A percentile compares a stretch with the other conserved stretches of the same genome.
phyloP scores from a whole-genome alignment of 2,888 invertebrate genomes.

The Ctenicera cuprea region DNA sequence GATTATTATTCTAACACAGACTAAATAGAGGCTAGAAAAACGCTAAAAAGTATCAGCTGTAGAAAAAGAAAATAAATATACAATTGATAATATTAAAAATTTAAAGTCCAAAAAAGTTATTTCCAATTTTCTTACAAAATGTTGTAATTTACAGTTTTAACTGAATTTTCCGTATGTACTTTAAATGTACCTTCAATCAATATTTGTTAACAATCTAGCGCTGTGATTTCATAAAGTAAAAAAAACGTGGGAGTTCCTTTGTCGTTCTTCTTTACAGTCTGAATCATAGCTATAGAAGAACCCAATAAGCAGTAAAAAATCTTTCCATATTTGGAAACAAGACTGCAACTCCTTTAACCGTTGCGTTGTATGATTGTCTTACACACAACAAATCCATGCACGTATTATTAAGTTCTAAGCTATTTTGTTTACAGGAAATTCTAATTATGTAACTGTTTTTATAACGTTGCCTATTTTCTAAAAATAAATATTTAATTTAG shows the following conservation, averaged over 20 bases:
- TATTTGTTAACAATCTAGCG: too few species aligned
- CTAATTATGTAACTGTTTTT: slow-evolving; percentile 27
- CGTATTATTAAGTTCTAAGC: slow-evolving; percentile 15
- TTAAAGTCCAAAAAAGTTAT: too few species aligned
- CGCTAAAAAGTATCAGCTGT: too few species aligned
- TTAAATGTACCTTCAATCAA: too few species aligned
- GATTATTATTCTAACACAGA: too few species aligned
- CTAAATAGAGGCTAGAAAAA: too few species aligned
- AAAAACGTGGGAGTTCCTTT: not conserved
- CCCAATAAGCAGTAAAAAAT: not conserved
- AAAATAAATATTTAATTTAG: not conserved
- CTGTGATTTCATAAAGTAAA: not conserved
- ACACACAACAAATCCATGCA: slow-evolving; percentile 4
- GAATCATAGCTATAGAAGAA: not conserved
- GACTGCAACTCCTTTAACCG: not conserved
- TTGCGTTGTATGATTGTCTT: not conserved
- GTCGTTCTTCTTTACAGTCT: not conserved
- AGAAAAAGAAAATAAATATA: too few species aligned
- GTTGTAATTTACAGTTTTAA: too few species aligned
- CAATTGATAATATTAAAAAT: too few species aligned
- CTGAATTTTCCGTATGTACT: too few species aligned
- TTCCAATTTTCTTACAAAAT: too few species aligned
- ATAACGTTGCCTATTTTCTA: slow-evolving; percentile 1
- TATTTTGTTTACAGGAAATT: slow-evolving; percentile 22
- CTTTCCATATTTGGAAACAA: not conserved